phyloP scores from a whole-genome alignment of 1,140 invertebrate genomes.

The Matsumurasca onukii region DNA sequence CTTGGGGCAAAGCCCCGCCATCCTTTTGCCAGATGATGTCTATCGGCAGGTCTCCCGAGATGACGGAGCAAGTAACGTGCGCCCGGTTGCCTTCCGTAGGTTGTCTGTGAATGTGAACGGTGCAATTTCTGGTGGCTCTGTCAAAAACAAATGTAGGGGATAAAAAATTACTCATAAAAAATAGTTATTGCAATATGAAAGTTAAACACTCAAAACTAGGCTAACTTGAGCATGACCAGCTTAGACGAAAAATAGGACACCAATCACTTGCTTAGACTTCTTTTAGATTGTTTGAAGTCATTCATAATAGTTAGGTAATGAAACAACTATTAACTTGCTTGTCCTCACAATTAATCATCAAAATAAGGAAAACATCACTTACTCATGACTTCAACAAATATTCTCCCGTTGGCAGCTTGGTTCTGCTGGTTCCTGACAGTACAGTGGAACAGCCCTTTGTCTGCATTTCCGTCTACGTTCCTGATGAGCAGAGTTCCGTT shows the following conservation, averaged over 20 bases:
- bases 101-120: conserved; percentile 79
- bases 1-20: conserved; percentile 66
- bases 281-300: too few species aligned
- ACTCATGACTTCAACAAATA: conserved; percentile 76
- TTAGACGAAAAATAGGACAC: too few species aligned
- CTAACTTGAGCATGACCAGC: too few species aligned
- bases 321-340: too few species aligned
- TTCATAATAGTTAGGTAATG: too few species aligned
- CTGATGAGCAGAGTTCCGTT: conserved; percentile 77
- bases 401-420: conserved; percentile 70
- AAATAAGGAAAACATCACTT: too few species aligned
- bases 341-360: too few species aligned
- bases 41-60: conserved; percentile 87
- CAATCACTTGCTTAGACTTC: too few species aligned
- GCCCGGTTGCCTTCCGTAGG: conserved; percentile 85
- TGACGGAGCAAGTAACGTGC: conserved; percentile 86
- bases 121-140: conserved; percentile 79
- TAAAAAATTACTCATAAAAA: too few species aligned
- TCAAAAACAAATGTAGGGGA: too few species aligned
- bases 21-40: conserved; percentile 88
- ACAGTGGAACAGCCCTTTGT: conserved; percentile 76
- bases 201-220: too few species aligned
- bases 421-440: conserved; percentile 75
- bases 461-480: conserved; percentile 62
- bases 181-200: too few species aligned